A percentile compares a stretch with the other conserved stretches of the same genome.
Evolutionary conservation across 2,797 vertebrate species (phyloP).

Genomic region (Platyrinchus mystaceus): DNA sequence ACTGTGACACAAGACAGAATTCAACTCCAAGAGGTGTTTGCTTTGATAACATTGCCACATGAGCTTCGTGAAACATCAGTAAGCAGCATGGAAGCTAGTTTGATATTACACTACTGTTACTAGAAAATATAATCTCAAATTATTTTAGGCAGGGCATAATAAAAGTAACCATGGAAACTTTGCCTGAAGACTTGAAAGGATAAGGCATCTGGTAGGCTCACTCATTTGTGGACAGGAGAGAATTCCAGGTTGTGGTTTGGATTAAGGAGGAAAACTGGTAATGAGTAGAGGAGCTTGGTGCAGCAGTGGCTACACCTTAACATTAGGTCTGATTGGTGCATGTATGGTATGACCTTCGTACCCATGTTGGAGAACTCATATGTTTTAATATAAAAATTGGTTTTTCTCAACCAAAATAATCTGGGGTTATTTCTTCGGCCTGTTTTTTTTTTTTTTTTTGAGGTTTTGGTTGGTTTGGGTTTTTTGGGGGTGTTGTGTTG

Average conservation of each 20-base stretch:
- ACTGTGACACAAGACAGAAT: background rate
- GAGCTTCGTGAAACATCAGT: background rate
- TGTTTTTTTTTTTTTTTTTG: background rate
- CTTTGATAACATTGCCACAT: background rate
- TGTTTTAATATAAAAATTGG: background rate
- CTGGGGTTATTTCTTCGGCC: background rate
- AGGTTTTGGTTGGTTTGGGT: background rate
- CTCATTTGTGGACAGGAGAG: background rate
- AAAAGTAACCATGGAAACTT: background rate
- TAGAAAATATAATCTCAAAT: conserved; percentile 2
- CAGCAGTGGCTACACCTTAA: background rate
- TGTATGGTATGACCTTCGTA: background rate
- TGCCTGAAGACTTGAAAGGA: background rate
- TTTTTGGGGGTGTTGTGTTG: accelerated
- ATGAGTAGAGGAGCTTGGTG: background rate
- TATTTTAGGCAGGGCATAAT: background rate
- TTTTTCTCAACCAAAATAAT: background rate
- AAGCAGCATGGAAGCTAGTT: background rate
- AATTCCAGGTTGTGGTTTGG: background rate
- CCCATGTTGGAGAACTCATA: background rate
- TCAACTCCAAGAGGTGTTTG: background rate
- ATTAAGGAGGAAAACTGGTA: background rate
- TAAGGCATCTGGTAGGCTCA: background rate
- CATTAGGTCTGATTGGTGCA: background rate
- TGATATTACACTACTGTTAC: background rate